These are phyloP conservation scores for Oryzias javanicus DNA, from an alignment of 2,113 vertebrate species.

Conservation along the genomic window DNA sequence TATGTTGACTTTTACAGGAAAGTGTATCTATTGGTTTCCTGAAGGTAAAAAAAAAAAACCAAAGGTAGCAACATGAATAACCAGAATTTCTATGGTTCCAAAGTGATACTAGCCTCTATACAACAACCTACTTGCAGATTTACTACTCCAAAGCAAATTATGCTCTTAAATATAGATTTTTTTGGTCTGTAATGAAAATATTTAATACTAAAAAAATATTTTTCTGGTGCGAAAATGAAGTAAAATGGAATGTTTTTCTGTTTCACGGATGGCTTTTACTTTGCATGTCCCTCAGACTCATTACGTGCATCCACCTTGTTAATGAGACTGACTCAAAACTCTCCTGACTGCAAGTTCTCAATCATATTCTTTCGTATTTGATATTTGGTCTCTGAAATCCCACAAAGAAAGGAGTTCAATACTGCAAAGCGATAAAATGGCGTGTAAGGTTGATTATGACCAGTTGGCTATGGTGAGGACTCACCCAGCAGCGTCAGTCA, in stretches of 20 bases:
- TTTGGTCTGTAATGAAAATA: too few species aligned
- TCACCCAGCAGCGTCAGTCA: conserved; percentile 37
- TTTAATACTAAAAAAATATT: too few species aligned
- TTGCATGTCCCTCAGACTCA: conserved; percentile 11
- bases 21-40: too few species aligned
- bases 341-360: not conserved
- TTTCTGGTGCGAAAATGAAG: not conserved
- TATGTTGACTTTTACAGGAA: too few species aligned
- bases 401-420: conserved; percentile 26
- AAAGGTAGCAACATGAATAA: too few species aligned
- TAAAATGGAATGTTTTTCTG: conserved; percentile 50
- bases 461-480: conserved; percentile 38
- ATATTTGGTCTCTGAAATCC: conserved; percentile 32
- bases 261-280: conserved; percentile 20
- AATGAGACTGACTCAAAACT: too few species aligned
- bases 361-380: conserved; percentile 20
- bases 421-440: conserved; percentile 19
- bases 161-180: too few species aligned
- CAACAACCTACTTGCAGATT: too few species aligned
- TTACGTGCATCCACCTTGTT: not conserved
- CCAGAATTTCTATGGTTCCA: too few species aligned
- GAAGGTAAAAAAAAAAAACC: too few species aligned
- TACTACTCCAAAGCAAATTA: too few species aligned
- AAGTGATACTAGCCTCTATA: too few species aligned
- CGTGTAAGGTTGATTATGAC: conserved; percentile 29